phyloP scores from a whole-genome alignment of 1,140 invertebrate genomes.

The Drosophila persimilis region DNA sequence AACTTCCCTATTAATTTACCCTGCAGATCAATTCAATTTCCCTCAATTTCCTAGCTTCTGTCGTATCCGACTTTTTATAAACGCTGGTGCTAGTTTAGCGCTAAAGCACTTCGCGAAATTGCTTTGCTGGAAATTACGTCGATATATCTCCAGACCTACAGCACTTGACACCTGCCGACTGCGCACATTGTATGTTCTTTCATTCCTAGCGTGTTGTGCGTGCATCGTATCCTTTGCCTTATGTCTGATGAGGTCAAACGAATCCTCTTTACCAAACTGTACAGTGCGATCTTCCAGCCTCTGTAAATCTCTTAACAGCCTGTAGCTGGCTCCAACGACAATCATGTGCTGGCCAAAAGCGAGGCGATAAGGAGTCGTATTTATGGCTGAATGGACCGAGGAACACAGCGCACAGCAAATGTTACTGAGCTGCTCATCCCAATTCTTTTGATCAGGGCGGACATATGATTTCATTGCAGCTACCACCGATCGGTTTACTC shows the following conservation, averaged over 20 bases:
- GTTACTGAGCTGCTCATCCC: background rate
- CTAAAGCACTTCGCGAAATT: background rate
- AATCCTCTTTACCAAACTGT: background rate
- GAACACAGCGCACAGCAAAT: background rate
- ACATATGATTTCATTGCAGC: conserved; percentile 3
- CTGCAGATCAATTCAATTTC: too few species aligned
- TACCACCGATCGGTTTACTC: background rate
- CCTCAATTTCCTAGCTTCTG: background rate
- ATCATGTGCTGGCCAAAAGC: background rate
- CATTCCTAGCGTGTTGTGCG: background rate
- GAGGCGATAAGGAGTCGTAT: background rate
- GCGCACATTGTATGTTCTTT: background rate
- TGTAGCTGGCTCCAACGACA: background rate
- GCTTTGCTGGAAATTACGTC: background rate
- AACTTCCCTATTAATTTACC: background rate
- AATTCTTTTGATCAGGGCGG: background rate
- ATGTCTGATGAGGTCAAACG: background rate
- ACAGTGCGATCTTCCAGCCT: background rate
- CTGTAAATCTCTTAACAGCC: background rate
- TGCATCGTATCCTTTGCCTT: background rate
- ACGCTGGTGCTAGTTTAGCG: background rate
- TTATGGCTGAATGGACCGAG: background rate
- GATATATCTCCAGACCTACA: background rate
- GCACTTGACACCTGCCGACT: background rate
- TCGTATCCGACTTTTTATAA: background rate